A percentile compares a stretch with the other conserved stretches of the same genome.
Evolutionary conservation across 2,888 invertebrate species (phyloP).

Genomic region (Empis livida): DNA sequence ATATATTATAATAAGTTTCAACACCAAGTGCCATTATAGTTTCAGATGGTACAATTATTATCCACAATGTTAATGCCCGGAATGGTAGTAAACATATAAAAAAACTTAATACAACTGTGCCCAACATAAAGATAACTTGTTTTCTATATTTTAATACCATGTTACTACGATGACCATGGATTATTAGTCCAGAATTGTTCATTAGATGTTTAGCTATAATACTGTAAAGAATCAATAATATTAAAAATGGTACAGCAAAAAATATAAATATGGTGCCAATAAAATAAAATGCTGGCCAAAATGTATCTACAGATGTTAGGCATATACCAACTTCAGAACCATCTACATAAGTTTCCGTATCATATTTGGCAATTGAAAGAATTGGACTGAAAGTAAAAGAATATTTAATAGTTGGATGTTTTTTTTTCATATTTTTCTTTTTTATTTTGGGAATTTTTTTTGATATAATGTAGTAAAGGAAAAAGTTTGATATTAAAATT

Average conservation of each 20-base stretch:
- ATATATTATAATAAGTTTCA: conserved; percentile 67
- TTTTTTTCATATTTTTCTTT: no score
- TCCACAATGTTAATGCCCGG: conserved; percentile 76
- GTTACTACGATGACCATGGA: conserved; percentile 41
- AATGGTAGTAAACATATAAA: conserved; percentile 84
- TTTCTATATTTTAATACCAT: conserved; percentile 55
- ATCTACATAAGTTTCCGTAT: conserved; percentile 56
- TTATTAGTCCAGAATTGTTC: conserved; percentile 60
- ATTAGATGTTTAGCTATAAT: conserved; percentile 76
- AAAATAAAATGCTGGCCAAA: conserved; percentile 71
- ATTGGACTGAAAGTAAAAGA: conserved; percentile 62
- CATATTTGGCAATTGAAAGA: conserved; percentile 64
- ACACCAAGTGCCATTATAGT: conserved; percentile 55
- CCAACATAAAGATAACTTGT: conserved; percentile 78
- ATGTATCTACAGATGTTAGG: conserved; percentile 62
- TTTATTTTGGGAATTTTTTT: no score
- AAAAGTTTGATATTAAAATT: no score
- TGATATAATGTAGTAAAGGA: no score
- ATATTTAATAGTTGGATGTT: not conserved
- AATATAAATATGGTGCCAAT: conserved; percentile 67
- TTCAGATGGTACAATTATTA: conserved; percentile 63
- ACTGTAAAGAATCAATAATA: conserved; percentile 69
- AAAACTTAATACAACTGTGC: conserved; percentile 79
- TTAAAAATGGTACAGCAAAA: conserved; percentile 70
- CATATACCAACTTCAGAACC: conserved; percentile 59